A percentile compares a stretch with the other conserved stretches of the same genome.
These are phyloP conservation scores for Rhipidura dahli DNA, from an alignment of 2,113 vertebrate genomes.

Conservation along the genomic window DNA sequence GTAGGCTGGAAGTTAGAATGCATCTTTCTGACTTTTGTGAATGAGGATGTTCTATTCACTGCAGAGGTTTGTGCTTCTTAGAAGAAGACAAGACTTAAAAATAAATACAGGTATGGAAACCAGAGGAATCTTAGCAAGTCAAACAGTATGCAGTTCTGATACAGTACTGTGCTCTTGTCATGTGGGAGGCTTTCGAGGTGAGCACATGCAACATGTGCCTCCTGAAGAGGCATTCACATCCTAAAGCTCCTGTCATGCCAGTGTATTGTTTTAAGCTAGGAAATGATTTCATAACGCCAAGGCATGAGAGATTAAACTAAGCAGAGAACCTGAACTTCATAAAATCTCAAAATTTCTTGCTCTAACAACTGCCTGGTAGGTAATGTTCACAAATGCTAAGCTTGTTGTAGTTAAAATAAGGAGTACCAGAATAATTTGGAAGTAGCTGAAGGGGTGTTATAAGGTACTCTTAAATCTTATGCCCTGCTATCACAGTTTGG, in stretches of 20 bases:
- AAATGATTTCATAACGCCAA: neutral
- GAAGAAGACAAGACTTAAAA: neutral
- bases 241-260: neutral
- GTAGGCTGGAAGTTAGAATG: neutral
- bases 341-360: neutral
- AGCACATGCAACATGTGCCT: neutral
- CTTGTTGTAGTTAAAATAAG: neutral
- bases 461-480: conserved; percentile 2
- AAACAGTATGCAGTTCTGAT: neutral
- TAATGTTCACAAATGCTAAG: neutral
- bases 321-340: neutral
- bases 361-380: neutral
- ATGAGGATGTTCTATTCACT: neutral
- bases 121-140: neutral
- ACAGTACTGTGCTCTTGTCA: neutral
- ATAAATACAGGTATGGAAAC: neutral
- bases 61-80: neutral
- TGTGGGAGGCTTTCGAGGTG: neutral
- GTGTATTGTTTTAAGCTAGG: neutral
- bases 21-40: neutral
- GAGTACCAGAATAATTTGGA: neutral
- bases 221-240: neutral
- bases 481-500: neutral
- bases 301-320: neutral
- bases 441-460: neutral